Evolutionary conservation across 2,797 vertebrate species (phyloP).

Genomic region (Fringilla coelebs): DNA sequence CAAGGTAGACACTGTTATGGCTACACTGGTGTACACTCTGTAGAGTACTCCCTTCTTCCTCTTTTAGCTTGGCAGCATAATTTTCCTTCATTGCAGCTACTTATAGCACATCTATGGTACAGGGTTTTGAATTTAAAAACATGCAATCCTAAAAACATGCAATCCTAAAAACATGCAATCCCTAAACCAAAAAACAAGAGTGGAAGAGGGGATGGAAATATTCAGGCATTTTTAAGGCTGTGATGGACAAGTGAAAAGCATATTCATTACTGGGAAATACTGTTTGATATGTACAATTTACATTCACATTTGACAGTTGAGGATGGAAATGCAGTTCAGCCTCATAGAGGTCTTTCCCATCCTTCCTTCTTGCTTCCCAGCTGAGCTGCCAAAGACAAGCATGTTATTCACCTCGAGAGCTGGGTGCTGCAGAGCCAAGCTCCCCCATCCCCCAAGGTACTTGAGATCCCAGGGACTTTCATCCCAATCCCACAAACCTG

Average conservation of each 20-base stretch:
- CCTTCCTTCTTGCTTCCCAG: background rate
- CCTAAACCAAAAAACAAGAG: background rate
- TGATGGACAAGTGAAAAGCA: slow-evolving; percentile 26
- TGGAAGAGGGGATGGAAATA: background rate
- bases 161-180: background rate
- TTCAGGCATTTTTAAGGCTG: background rate
- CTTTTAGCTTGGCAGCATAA: background rate
- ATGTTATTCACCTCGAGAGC: background rate
- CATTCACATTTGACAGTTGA: background rate
- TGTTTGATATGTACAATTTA: background rate
- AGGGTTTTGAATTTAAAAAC: background rate
- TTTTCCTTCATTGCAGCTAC: background rate
- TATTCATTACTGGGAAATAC: background rate
- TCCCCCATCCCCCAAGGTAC: background rate
- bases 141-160: background rate
- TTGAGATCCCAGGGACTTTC: background rate
- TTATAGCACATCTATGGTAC: background rate
- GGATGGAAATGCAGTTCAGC: background rate
- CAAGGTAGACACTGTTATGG: background rate
- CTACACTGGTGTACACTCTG: background rate
- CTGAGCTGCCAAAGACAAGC: background rate
- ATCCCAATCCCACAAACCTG: background rate
- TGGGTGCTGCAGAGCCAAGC: background rate
- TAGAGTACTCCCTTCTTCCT: background rate
- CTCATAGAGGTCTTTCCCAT: background rate